These are phyloP conservation scores for Sphenopsis melanotis DNA, from an alignment of 2,797 vertebrate genomes.

Conservation along the genomic window DNA sequence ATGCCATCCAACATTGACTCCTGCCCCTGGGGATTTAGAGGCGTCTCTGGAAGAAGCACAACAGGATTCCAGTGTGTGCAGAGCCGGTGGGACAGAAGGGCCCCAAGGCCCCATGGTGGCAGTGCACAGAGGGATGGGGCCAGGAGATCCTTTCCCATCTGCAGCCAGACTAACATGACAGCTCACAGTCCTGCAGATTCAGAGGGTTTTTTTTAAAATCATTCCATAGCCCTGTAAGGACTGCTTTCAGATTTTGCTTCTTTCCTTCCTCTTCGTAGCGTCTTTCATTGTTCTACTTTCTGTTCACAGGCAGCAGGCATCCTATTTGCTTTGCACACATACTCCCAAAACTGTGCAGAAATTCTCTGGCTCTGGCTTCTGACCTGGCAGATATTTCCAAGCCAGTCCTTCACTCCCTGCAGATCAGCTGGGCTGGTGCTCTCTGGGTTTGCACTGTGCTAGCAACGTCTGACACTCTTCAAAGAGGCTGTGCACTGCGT, in stretches of 20 bases:
- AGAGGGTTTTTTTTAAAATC: neutral
- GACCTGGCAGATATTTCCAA: neutral
- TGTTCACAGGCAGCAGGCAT: neutral
- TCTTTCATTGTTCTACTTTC: neutral
- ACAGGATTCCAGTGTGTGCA: rapidly evolving
- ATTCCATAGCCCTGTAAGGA: neutral
- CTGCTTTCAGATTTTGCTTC: neutral
- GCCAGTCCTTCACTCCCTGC: neutral
- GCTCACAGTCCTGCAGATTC: neutral
- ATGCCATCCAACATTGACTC: neutral
- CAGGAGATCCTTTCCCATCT: neutral
- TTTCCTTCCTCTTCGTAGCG: neutral
- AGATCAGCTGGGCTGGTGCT: neutral
- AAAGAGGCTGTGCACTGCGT: neutral
- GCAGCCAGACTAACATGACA: neutral
- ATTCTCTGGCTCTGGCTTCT: neutral
- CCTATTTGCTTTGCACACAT: neutral
- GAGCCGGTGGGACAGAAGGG: neutral
- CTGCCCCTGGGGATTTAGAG: neutral
- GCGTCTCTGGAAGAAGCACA: neutral
- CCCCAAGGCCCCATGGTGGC: neutral
- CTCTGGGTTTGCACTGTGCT: neutral
- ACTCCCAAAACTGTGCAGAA: neutral
- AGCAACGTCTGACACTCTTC: neutral
- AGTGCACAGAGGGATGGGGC: rapidly evolving